These are phyloP conservation scores for Xenus cinereus DNA, from an alignment of 2,113 vertebrate genomes.

Conservation along the genomic window DNA sequence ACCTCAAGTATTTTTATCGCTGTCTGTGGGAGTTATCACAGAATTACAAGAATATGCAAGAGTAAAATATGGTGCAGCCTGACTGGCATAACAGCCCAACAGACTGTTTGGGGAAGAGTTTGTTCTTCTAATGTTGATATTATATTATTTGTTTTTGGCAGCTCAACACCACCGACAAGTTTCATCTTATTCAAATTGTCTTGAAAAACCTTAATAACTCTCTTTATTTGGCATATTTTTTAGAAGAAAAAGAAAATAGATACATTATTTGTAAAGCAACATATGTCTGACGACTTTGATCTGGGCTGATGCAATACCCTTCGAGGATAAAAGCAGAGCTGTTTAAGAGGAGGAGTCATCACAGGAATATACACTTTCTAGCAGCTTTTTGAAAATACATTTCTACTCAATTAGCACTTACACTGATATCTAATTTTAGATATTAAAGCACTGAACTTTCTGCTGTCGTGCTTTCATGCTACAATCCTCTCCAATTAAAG, in stretches of 20 bases:
- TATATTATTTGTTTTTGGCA: slow-evolving; percentile 46
- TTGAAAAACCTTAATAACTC: slow-evolving; percentile 31
- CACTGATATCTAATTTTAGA: slow-evolving; percentile 13
- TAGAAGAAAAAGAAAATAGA: slow-evolving; percentile 22
- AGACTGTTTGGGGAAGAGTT: background rate
- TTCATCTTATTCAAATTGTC: slow-evolving; percentile 28
- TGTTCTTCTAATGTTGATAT: slow-evolving; percentile 45
- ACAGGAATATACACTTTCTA: background rate
- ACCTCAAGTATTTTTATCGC: background rate
- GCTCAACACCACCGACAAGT: background rate
- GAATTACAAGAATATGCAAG: background rate
- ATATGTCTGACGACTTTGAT: slow-evolving; percentile 24
- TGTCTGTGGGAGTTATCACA: background rate
- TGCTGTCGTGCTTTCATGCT: background rate
- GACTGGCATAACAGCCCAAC: background rate
- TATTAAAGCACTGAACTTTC: slow-evolving; percentile 30
- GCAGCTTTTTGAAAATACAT: slow-evolving; percentile 15
- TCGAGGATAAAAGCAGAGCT: background rate
- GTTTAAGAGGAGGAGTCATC: background rate
- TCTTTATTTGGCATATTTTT: slow-evolving; percentile 1
- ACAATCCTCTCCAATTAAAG: background rate
- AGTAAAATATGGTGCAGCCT: background rate
- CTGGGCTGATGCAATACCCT: background rate
- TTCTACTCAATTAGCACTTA: slow-evolving; percentile 28
- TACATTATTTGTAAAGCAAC: slow-evolving; percentile 20